Evolutionary conservation across 2,113 vertebrate genomes (phyloP), one percentile per base, ranked within the genome.

Genomic region (Acanthisitta chloris): DNA sequence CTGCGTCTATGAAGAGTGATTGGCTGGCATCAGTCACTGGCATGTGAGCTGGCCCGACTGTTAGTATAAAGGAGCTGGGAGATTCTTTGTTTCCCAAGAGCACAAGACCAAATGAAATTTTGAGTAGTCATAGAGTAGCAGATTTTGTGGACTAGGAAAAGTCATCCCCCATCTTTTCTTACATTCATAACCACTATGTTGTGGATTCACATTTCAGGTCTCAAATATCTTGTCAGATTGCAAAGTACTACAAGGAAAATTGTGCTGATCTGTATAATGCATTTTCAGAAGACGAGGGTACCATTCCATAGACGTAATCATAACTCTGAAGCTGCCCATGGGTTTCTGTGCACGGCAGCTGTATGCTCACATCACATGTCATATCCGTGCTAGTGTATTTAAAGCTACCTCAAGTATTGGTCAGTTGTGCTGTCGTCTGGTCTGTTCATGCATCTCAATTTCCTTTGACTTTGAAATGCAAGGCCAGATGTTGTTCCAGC

Each of bases 311-410:
- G 38, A n/a, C 57, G 29, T 43, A 85, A 49, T 52, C 14, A 8
- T 43, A 67, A 33, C 8, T 66, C 21, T 58, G 43, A 74, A 40
- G 42, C 6, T 42, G 9, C 10, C 12, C 3, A 7, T 3, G 51
- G 9, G 26, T 40, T 58, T 72, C 29, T 72, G 20, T 43, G 14
- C 34, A 43, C 14, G 10, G 13, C 33, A 90, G 26, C 24, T 90
- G 14, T 57, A 36, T 4, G 3, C 18, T 43, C 5, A 20, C 10
- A 4, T 43, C 12, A 10, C 0, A 0, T 23, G 58, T 33, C 19
- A 31, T 59, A 69, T 14, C 45, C 26, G 33, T 17, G 17, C 12
- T 42, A 25, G 21, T 24, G 21, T 17, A 21, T n/a, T 16, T 69
- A 38, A 86, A 86, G 29, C 15, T 55, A 16, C 36, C 10, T 77